Base-by-base conservation (phyloP, 30 jellyfish, hydroid and myxozoan genomes). In the Morbakka virulenta region DNA sequence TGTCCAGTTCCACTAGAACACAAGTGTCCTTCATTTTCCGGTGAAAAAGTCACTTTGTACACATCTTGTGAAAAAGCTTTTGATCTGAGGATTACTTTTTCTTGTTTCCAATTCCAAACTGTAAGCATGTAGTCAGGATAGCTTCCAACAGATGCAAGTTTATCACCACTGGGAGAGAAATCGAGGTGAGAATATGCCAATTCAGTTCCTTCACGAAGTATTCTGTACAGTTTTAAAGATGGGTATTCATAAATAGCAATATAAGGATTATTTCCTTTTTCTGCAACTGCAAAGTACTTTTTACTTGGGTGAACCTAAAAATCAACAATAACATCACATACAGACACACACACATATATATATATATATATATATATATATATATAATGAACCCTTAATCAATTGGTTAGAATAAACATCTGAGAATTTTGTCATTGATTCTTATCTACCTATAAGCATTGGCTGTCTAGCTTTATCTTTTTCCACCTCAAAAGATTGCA, bases 1-100 rank as follows among this genome's bases (percentile, higher is more conserved):
- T 89, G 97, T 4, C 94, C 97, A 26, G 95, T 84, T n/a, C 97
- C 97, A 89, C 97, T 89, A 28, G 93, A 31, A 69, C 97, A 89
- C 89, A 89, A 69, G 66, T 84, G 97, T 14, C 97, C 97, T 36
- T 89, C 97, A 77, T 82, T 83, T 72, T 89, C 97, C n/a, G 95
- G 95, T n/a, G 97, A 89, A 83, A 89, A 89, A 0, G 97, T 94
- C 6, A 89, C 92, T 62, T 80, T 89, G 83, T 35, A 89, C 62
- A 89, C 83, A 78, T 89, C 97, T 82, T 89, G 97, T 2, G 97
- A 84, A 61, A 89, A 89, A 1, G 97, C 97, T 68, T 89, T 89
- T 26, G 95, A 83, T 21, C 97, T 72, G 41, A 89, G 80, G 22
- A 83, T 81, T 26, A 83, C 78, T 22, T 72, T 75, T 64, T 89